Conservation (phyloP, 2,113 vertebrate species). For the Ctenomys sociabilis region DNA sequence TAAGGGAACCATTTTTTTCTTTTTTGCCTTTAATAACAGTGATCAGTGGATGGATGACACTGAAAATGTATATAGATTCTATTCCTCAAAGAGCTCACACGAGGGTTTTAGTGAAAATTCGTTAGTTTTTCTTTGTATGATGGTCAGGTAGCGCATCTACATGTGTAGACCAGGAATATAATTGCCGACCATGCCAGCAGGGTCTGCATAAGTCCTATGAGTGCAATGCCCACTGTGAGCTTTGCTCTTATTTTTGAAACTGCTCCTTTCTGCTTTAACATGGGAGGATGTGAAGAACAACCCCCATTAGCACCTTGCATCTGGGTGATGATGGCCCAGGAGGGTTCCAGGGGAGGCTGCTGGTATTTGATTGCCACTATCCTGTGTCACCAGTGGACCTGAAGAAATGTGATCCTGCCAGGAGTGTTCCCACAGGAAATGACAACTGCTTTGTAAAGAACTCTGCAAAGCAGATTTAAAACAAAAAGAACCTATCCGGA, state of each 20-base stretch:
- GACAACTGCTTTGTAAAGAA: background rate
- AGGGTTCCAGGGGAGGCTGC: background rate
- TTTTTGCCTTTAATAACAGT: background rate
- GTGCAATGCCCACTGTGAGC: background rate
- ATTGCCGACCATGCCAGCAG: background rate
- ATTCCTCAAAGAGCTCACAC: background rate
- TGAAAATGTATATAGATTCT: background rate
- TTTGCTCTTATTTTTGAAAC: background rate
- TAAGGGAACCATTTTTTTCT: background rate
- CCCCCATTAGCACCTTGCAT: background rate
- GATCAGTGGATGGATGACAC: background rate
- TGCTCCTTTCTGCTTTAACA: background rate
- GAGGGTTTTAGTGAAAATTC: background rate
- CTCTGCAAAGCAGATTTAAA: background rate
- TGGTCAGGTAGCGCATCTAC: background rate
- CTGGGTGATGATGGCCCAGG: background rate
- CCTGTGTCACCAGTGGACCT: background rate
- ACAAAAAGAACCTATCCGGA: background rate
- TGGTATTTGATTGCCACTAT: background rate
- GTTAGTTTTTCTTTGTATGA: background rate
- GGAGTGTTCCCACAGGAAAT: background rate
- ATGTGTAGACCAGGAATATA: background rate
- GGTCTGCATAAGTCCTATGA: fast-evolving
- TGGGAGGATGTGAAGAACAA: background rate
- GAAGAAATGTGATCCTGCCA: background rate